These are phyloP conservation scores for Ceryle rudis DNA, from an alignment of 2,797 vertebrate genomes.

Conservation along the genomic window DNA sequence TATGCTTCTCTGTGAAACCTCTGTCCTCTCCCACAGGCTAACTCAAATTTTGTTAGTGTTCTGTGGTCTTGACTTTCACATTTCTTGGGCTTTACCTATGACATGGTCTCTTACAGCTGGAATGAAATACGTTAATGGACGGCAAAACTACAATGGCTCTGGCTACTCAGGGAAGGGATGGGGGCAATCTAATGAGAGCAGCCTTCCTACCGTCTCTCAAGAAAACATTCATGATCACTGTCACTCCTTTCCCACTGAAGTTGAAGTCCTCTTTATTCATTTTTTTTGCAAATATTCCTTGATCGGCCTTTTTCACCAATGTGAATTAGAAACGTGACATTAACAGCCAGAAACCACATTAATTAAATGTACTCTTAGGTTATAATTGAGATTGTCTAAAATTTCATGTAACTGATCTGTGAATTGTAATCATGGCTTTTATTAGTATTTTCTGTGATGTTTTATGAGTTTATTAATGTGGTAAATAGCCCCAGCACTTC, in stretches of 20 bases:
- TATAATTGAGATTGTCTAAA: not conserved
- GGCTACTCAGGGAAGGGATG: not conserved
- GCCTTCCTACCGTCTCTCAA: not conserved
- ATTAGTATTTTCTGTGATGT: not conserved
- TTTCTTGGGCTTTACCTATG: not conserved
- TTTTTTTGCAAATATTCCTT: not conserved
- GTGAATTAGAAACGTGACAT: not conserved
- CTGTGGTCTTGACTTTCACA: not conserved
- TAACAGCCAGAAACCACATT: not conserved
- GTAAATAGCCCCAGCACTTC: not conserved
- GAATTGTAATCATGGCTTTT: not conserved
- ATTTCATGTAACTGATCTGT: not conserved
- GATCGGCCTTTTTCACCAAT: not conserved
- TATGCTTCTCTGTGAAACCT: not conserved
- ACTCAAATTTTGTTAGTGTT: not conserved
- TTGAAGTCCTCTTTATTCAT: not conserved
- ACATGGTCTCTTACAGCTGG: not conserved
- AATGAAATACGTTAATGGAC: not conserved
- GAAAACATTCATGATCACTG: not conserved
- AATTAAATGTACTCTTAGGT: not conserved
- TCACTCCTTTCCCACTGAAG: not conserved
- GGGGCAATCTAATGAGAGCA: too few species aligned
- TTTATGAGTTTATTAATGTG: not conserved
- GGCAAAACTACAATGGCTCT: not conserved
- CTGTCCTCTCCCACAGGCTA: not conserved